These are phyloP conservation scores for Bombus haemorrhoidalis DNA, from an alignment of 1,140 invertebrate species.

Conservation along the genomic window DNA sequence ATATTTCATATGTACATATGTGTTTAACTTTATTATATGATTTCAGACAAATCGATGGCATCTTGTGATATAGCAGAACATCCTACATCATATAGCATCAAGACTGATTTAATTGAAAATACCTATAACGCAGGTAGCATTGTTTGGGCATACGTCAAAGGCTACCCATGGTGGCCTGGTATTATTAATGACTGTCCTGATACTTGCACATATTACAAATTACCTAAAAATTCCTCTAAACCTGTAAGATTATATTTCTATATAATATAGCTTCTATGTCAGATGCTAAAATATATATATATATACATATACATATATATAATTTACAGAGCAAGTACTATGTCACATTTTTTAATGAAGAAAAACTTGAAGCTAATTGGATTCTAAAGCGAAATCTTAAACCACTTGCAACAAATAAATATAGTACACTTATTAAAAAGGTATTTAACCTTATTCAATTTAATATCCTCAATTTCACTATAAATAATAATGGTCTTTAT, in stretches of 20 bases:
- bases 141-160: conserved; percentile 85
- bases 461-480: background rate
- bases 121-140: conserved; percentile 85
- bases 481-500: background rate
- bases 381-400: conserved; percentile 77
- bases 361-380: conserved; percentile 83
- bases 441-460: conserved; percentile 34
- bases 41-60: conserved; percentile 80
- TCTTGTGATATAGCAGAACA: conserved; percentile 82
- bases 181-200: conserved; percentile 89
- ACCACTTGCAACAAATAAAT: conserved; percentile 75
- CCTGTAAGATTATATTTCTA: conserved; percentile 79
- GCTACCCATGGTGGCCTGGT: conserved; percentile 89
- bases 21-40: conserved; percentile 18
- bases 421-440: conserved; percentile 59
- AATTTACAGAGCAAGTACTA: conserved; percentile 85
- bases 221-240: conserved; percentile 81
- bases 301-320: background rate
- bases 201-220: conserved; percentile 84
- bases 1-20: background rate
- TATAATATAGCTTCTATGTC: conserved; percentile 13
- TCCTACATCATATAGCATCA: conserved; percentile 49
- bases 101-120: conserved; percentile 83
- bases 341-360: conserved; percentile 85
- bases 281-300: background rate